Evolutionary conservation across 2,888 invertebrate genomes (phyloP), one percentile per base, ranked within the genome.

Genomic region (Euspilapteryx auroguttella): DNA sequence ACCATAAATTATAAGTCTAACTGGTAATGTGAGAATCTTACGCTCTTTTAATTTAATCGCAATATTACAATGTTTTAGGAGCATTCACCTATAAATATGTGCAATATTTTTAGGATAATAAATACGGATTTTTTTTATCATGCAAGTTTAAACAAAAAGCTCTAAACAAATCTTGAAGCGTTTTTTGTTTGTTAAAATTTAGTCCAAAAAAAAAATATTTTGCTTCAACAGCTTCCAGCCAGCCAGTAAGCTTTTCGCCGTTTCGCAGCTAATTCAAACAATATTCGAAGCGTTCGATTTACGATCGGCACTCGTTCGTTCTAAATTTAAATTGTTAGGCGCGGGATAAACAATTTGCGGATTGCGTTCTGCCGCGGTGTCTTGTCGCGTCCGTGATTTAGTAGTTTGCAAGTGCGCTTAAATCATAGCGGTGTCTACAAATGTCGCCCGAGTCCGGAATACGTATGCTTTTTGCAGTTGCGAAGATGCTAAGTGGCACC

Each of bases 281-380:
- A 71, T 69, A 58, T 8, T 62, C 46, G 38, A 44, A 38, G 50
- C 55, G 52, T 63, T 64, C 66, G 58, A 66, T 63, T 57, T 59
- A 58, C 63, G 65, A 58, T 66, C 62, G 71, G 69, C 49, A 69
- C 68, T 66, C 53, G 61, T 63, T 58, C 51, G 48, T 49, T 54
- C 73, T 73, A 73, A 68, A 73, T 71, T 63, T 73, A 71, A 63
- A 69, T 64, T 58, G 66, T 65, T 66, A 64, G 59, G 59, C 59
- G 54, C 62, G 59, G 51, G 58, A 65, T 65, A 63, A 66, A 68
- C 65, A 69, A 69, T 73, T 71, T 63, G 66, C 54, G 69, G 65
- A 65, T 63, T 61, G 68, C 63, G 52, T 23, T 28, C 28, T 17
- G 27, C 12, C 58, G 55, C 53, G 51, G 49, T 57, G 57, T 62